These are phyloP conservation scores for Parnassius smintheus DNA, from an alignment of 2,888 invertebrate genomes.

Conservation along the genomic window DNA sequence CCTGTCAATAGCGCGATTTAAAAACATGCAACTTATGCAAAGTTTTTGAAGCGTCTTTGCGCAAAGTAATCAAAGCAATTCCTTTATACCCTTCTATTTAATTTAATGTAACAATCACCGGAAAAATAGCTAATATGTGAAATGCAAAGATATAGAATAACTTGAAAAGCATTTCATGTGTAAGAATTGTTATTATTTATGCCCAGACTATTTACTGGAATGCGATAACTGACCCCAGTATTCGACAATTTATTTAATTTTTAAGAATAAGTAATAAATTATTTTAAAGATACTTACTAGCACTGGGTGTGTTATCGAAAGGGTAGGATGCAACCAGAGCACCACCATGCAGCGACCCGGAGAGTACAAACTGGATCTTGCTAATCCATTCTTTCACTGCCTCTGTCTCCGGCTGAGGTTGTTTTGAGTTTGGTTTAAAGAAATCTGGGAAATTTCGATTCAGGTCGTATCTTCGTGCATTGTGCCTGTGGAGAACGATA, in stretches of 20 bases:
- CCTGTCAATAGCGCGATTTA: no score
- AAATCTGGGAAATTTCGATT: slow-evolving; percentile 98
- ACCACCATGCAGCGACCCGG: slow-evolving; percentile 97
- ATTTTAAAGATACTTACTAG: slow-evolving; percentile 83
- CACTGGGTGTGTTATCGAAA: slow-evolving; percentile 96
- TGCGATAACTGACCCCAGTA: no score
- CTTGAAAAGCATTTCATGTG: no score
- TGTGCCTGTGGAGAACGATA: slow-evolving; percentile 81
- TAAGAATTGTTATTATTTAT: no score
- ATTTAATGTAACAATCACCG: no score
- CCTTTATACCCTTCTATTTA: no score
- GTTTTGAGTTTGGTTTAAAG: slow-evolving; percentile 93
- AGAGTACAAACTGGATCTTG: slow-evolving; percentile 95
- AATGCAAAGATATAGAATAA: no score
- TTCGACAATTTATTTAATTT: not conserved
- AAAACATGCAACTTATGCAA: no score
- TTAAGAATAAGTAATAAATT: not conserved
- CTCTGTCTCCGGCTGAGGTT: slow-evolving; percentile 96
- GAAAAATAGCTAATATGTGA: no score
- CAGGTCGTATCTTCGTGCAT: slow-evolving; percentile 93
- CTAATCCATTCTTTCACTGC: slow-evolving; percentile 97
- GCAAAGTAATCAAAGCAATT: no score
- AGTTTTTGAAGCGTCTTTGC: no score
- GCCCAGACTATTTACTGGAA: no score
- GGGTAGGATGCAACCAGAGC: slow-evolving; percentile 98